phyloP scores from a whole-genome alignment of 2,113 vertebrate species.

The Dipodomys merriami region DNA sequence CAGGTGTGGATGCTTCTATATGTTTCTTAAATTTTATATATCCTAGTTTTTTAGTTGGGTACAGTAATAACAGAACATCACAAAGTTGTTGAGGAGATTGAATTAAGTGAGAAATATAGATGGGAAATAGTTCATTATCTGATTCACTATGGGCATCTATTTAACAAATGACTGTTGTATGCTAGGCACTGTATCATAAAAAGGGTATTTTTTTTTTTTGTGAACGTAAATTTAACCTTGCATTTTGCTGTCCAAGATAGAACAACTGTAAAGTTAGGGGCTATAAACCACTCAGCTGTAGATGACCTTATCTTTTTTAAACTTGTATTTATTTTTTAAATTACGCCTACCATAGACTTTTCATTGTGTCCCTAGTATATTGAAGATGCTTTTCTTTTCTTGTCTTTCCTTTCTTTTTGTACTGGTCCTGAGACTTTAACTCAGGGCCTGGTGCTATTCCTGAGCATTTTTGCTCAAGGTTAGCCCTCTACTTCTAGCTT shows the following conservation, averaged over 20 bases:
- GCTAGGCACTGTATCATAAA: neutral
- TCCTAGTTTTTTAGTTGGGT: neutral
- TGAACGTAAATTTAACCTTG: neutral
- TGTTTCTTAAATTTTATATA: constrained; percentile 1
- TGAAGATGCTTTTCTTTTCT: neutral
- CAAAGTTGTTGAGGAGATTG: constrained; percentile 5
- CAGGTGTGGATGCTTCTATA: neutral
- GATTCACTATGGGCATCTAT: neutral
- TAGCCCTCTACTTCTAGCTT: no score
- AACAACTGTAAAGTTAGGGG: neutral
- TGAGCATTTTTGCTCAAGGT: no score
- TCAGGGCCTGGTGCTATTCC: no score
- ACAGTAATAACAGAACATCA: neutral
- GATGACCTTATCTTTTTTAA: neutral
- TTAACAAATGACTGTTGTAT: neutral
- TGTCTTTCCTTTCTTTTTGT: no score
- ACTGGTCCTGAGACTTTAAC: no score
- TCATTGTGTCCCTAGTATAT: no score
- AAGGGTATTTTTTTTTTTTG: neutral
- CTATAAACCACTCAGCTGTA: neutral
- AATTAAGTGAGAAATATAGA: constrained; percentile 34
- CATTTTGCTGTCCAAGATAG: constrained; percentile 19
- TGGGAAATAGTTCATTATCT: neutral
- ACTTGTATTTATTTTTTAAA: neutral
- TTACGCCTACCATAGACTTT: neutral